A percentile compares a stretch with the other conserved stretches of the same genome.
phyloP scores from a whole-genome alignment of 2,888 invertebrate species.

The Silvanus unidentatus region DNA sequence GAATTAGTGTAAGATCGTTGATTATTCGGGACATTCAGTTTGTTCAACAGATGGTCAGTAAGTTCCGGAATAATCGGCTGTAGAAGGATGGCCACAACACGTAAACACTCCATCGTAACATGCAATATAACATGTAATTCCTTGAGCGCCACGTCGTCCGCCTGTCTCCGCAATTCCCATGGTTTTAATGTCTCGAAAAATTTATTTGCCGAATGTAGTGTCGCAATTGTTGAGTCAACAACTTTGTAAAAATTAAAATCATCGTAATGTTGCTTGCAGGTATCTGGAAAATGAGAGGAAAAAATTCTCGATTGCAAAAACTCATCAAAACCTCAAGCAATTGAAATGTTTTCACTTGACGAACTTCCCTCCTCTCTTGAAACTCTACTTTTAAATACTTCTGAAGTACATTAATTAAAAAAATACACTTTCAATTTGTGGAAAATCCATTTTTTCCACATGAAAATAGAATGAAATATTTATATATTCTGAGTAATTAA shows the following conservation, averaged over 20 bases:
- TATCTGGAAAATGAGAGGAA: constrained; percentile 45
- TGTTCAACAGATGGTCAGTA: constrained; percentile 62
- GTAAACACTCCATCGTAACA: constrained; percentile 76
- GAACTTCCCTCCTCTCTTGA: too few relatives aligned
- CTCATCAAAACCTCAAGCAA: too few relatives aligned
- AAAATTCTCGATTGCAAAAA: too few relatives aligned
- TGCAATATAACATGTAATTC: constrained; percentile 70
- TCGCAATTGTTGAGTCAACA: constrained; percentile 68
- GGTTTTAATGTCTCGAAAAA: constrained; percentile 84
- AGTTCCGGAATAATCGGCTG: constrained; percentile 81
- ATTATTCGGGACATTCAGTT: constrained; percentile 50
- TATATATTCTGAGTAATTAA: too few relatives aligned
- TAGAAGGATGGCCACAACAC: constrained; percentile 73
- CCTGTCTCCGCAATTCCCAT: constrained; percentile 70
- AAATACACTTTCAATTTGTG: too few relatives aligned
- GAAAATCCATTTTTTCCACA: too few relatives aligned
- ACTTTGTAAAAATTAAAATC: constrained; percentile 77
- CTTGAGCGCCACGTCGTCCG: constrained; percentile 47
- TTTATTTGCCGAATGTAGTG: constrained; percentile 72
- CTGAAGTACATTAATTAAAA: too few relatives aligned
- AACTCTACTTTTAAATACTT: too few relatives aligned
- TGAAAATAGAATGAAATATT: too few relatives aligned
- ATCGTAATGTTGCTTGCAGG: constrained; percentile 63
- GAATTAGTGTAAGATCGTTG: too few relatives aligned
- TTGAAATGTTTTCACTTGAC: too few relatives aligned